Base-by-base conservation (phyloP, 2,888 invertebrate species). In the Halictus ligatus region DNA sequence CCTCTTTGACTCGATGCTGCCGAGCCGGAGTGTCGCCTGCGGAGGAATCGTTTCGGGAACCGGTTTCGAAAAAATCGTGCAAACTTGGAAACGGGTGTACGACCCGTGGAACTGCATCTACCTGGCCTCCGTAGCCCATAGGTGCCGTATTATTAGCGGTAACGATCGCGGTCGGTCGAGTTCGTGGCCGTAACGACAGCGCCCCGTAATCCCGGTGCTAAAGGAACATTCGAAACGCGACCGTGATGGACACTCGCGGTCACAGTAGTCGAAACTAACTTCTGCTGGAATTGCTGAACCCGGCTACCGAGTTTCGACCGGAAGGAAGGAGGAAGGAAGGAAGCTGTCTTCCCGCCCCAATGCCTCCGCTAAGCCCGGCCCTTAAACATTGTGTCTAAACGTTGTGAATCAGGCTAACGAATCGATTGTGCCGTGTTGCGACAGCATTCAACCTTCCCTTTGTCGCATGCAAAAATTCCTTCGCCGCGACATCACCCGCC, bases 21-120 rank as follows among this genome's bases (percentile, higher is more conserved):
- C 35, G 25, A 29, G 35, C 67, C 35, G 35, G 29, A 75, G 83
- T 80, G 83, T 86, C 86, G 83, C 69, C 86, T 60, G 50, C 72
- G 74, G 86, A 80, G 73, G 78, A 78, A 78, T 83, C 83, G 25
- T 86, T 83, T 85, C 80, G 83, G 25, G 82, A 89, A 89, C 89
- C 88, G 89, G 89, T 89, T 89, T 83, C 67, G 67, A 84, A 89
- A 64, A 89, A 89, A 89, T 86, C 81, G 84, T 81, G 80, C 81
- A 78, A 83, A 86, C 77, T 78, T 79, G 76, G 73, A 76, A 76
- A 86, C 25, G 60, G 35, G 78, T n/a, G 75, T 80, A 43, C 77
- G 13, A 13, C 81, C 25, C 82, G 25, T 18, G 50, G 81, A 75
- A 67, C 86, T 77, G 80, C 87, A 79, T 79, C 86, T 54, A 83